Base-by-base conservation (phyloP, 2,797 vertebrate species). In the Antrozous pallidus region DNA sequence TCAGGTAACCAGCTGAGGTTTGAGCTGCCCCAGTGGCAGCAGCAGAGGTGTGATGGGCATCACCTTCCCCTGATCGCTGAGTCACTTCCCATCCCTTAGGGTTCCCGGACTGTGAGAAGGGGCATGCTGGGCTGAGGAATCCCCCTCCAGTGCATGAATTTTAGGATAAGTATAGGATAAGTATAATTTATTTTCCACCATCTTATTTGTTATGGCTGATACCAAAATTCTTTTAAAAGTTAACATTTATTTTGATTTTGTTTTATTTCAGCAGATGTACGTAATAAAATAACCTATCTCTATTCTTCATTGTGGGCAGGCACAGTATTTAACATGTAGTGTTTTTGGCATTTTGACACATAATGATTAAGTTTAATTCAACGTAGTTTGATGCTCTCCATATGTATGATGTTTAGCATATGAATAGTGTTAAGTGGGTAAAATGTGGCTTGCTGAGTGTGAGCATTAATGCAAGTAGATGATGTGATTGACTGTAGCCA, bases 201-300 rank as follows among this genome's bases (percentile, higher is more conserved):
- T 96, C 97, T 97, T 97, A 75, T 97, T 97, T 97, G 31, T 97
- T 96, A 96, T 95, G 87, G 74, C 80, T 97, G 75, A 6, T 96
- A 65, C 38, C 86, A 93, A 70, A 65, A 71, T 93, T 16, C 73
- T 97, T 97, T 94, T 56, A 75, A 96, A 97, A 91, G 71, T 95
- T 93, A 93, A 82, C 65, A 36, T 97, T 98, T 51, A 33, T 97
- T 98, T 97, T 85, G 51, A 93, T 97, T 97, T 96, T 88, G 42
- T 95, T 97, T 79, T 11, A 94, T 97, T 97, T 97, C 79, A 95
- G 95, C 78, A 97, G 94, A 96, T 96, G 77, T 98, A 67, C 58
- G 18, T 88, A 78, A 80, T 97, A 96, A 96, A 81, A 36, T 85
- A 96, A 73, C 56, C 36, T 96, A n/a, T 94, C 92, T 95, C 78